Evolutionary conservation across 2,113 vertebrate species (phyloP), one percentile per base, ranked within the genome.

Genomic region (Rhegmatorhina hoffmannsi): DNA sequence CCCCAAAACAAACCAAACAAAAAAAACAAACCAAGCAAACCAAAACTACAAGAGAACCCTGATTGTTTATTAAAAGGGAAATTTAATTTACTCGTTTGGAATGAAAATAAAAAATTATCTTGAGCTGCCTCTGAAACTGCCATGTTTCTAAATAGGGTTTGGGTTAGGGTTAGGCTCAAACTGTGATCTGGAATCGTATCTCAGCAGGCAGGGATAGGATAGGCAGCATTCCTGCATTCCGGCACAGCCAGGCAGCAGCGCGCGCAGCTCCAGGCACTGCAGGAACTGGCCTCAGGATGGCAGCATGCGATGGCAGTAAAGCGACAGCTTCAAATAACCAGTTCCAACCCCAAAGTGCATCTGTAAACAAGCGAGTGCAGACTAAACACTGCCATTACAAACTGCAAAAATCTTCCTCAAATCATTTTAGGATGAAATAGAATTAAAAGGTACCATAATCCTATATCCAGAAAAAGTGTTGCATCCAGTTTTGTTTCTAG

Each of bases 211-310:
- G 49, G 7, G n/a, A 7, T 15, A 43, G 40, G 40, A 43, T 43
- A 43, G 40, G 40, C 40, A 43, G 40, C 40, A 43, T 43, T 43
- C 15, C 40, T 43, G 40, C 40, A 43, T 43, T 43, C 68, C 1
- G 1, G 1, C 64, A 2, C 10, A 49, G 18, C 13, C 62, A 20
- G 28, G 4, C 25, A 0, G 5, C 5, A 19, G 31, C 18, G 7
- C 19, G 25, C 6, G 4, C 1, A 0, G 70, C 29, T 34, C 68
- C 26, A 2, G 29, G 90, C 23, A 3, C 64, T 96, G 87, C 85
- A 9, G 34, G 15, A 29, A 47, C 19, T 47, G 66, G 55, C 95
- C 98, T 97, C 97, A 96, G 94, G 98, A 93, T 98, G 98, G 97
- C 98, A 98, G 93, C 86, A 89, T 60, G 44, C 0, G 95, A 95